These are phyloP conservation scores for Enteromius anoplus DNA, from an alignment of 2,797 vertebrate genomes.

Conservation along the genomic window DNA sequence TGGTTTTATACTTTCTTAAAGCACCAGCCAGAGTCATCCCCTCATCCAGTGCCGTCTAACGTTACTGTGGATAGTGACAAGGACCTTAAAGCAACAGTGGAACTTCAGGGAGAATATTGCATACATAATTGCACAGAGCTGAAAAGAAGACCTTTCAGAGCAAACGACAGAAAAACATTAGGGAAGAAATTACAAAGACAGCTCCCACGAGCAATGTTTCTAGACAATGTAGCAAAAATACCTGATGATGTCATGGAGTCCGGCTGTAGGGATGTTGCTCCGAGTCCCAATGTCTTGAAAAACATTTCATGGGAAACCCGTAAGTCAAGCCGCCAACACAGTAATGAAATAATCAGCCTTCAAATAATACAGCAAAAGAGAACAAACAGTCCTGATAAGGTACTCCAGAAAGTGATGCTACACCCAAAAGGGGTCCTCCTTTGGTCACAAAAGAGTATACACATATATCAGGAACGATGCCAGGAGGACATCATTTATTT, in stretches of 20 bases:
- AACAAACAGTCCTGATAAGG: neutral
- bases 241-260: constrained; percentile 18
- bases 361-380: neutral
- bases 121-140: neutral
- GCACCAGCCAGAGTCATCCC: no score
- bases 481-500: constrained; percentile 32
- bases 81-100: neutral
- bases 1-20: no score
- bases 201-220: neutral
- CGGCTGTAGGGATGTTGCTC: constrained; percentile 17
- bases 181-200: neutral
- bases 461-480: constrained; percentile 14
- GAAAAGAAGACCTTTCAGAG: neutral
- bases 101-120: neutral
- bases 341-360: neutral
- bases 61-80: constrained; percentile 2
- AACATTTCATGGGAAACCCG: neutral
- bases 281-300: neutral
- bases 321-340: neutral
- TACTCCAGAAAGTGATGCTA: neutral
- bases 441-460: constrained; percentile 26
- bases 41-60: constrained; percentile 24
- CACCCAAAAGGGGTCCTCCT: constrained; percentile 25
- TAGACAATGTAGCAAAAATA: neutral
- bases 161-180: neutral